These are phyloP conservation scores for Parelbella ahira DNA, from an alignment of 2,888 invertebrate genomes.

Conservation along the genomic window DNA sequence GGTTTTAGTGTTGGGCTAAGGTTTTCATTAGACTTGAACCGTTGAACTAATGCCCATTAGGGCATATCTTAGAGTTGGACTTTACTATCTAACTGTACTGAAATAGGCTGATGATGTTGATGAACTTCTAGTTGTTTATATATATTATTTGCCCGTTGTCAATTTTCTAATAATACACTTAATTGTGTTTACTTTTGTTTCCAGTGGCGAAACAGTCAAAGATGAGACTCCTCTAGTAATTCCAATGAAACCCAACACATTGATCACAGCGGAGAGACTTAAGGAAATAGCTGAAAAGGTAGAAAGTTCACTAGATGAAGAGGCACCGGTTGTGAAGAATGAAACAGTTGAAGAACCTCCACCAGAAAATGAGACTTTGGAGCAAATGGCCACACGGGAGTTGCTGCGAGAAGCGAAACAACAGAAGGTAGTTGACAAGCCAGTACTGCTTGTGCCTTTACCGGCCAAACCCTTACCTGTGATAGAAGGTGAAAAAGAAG, in stretches of 20 bases:
- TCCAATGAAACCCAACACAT: constrained; percentile 81
- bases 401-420: constrained; percentile 82
- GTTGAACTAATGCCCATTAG: too few species aligned
- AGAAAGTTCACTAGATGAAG: constrained; percentile 73
- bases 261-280: constrained; percentile 72
- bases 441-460: constrained; percentile 77
- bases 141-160: too few species aligned
- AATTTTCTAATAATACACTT: too few species aligned
- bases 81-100: too few species aligned
- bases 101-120: too few species aligned
- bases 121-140: too few species aligned
- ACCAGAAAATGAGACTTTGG: constrained; percentile 61
- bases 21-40: too few species aligned
- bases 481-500: constrained; percentile 83
- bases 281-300: constrained; percentile 72
- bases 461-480: constrained; percentile 76
- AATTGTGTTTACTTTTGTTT: too few species aligned
- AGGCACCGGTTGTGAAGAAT: constrained; percentile 50
- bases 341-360: constrained; percentile 31
- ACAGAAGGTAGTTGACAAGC: constrained; percentile 50
- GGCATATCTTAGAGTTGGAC: too few species aligned
- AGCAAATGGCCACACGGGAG: constrained; percentile 88
- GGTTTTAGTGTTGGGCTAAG: too few species aligned
- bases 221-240: constrained; percentile 83
- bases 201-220: constrained; percentile 76